Evolutionary conservation across 2,888 invertebrate genomes (phyloP), one percentile per base, ranked within the genome.

Genomic region (Pegoplata infirma): DNA sequence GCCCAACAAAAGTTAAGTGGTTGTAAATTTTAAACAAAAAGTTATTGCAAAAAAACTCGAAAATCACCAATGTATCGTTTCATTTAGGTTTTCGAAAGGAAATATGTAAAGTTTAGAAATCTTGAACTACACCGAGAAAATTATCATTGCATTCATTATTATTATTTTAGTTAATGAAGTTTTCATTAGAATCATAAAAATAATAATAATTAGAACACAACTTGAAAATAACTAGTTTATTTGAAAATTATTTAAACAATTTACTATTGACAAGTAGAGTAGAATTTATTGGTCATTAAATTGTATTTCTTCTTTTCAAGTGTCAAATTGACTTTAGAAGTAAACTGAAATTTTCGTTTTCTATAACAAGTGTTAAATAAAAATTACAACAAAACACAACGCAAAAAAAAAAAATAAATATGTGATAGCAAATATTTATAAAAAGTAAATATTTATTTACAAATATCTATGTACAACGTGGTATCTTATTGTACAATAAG

Each of bases 151-250:
- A n/a, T n/a, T n/a, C n/a, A n/a, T n/a, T n/a, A n/a, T n/a, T n/a
- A n/a, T n/a, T n/a, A n/a, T n/a, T n/a, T n/a, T n/a, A n/a, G n/a
- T n/a, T 23, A 23, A 6, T 5, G 23, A 23, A 23, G 6, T 23
- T 23, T 23, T 3, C 23, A 23, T 23, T 23, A 23, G 23, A 23
- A 23, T 23, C 23, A 6, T 3, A 23, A 23, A 23, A 23, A 23
- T 23, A 23, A 6, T 5, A 23, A 23, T 32, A 32, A 47, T 17
- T 61, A 32, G 61, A 47, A 47, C 44, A 32, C 28, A 14, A 47
- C 61, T 47, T 19, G 7, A 47, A 61, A 49, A 5, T 28, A 61
- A 61, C 61, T 61, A 28, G 61, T 61, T 61, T 61, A 40, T 40
- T 40, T 40, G 36, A 40, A 40, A 40, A 36, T 4, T 36, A 12